Evolutionary conservation across 1,140 invertebrate species (phyloP), one percentile per base, ranked within the genome.

Genomic region (Spodoptera frugiperda): DNA sequence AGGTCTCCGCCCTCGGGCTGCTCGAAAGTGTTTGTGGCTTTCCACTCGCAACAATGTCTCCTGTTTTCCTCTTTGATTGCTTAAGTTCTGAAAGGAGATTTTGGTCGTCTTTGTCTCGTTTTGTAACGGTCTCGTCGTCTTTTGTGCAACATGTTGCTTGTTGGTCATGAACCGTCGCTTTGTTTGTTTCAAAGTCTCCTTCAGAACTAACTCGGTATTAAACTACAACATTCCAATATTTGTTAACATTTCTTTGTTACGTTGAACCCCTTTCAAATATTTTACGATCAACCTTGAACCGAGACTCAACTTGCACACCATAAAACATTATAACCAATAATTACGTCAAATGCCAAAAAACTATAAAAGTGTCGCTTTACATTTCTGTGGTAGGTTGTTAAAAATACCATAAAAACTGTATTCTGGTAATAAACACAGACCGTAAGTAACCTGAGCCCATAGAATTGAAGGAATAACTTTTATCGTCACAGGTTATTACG

Each of bases 401-500:
- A 67, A 44, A 25, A 19, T 67, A 67, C 17, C 4, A 49, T 48
- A 49, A 67, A 67, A 67, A n/a, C 3, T 10, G 6, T 12, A 63
- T 17, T 8, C 17, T 39, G 3, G 17, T n/a, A 48, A 67, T 67
- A 67, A 49, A 67, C 33, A 39, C 33, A 49, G 11, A 9, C 44
- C n/a, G 17, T 44, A 48, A 11, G 63, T 25, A 67, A 67, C 63
- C n/a, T 67, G 63, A 67, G 19, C 44, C 63, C 8, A 44, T 15
- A 44, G 44, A 19, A 44, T 67, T 49, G 63, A 49, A 67, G 48
- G 63, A 48, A 48, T 49, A 67, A 67, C 61, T 48, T 49, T 63
- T 67, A 65, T 8, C 61, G 11, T 48, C 39, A 49, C 63, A 48
- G 49, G 15, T 67, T 67, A 67, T 49, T 67, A 67, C 63, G 44